Evolutionary conservation across 1,140 invertebrate genomes (phyloP).

Genomic region (Procambarus clarkii): DNA sequence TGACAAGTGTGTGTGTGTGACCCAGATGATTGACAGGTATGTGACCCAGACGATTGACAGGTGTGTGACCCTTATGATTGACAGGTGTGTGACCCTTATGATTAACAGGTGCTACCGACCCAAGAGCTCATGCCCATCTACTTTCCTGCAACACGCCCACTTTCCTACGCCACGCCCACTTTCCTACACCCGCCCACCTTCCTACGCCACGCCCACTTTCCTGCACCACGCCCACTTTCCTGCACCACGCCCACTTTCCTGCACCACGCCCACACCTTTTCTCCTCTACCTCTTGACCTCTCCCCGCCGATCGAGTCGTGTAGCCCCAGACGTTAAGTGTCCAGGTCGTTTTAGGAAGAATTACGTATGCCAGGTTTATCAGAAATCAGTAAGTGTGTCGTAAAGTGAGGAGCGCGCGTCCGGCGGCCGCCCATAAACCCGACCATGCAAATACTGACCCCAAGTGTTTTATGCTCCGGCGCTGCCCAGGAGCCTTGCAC

Average conservation of each 20-base stretch:
- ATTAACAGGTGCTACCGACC: too few relatives aligned
- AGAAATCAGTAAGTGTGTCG: constrained; percentile 16
- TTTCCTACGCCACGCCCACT: not conserved
- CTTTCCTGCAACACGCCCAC: not conserved
- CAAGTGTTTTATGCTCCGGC: not conserved
- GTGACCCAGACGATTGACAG: too few relatives aligned
- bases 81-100: too few relatives aligned
- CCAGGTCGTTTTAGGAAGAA: not conserved
- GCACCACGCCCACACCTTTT: not conserved
- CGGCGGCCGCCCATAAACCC: not conserved
- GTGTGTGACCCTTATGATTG: too few relatives aligned
- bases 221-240: not conserved
- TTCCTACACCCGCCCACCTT: not conserved
- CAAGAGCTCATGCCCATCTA: not conserved
- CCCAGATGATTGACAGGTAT: too few relatives aligned
- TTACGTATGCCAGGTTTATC: constrained; percentile 17
- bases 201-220: not conserved
- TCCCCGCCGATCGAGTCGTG: not conserved
- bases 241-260: not conserved
- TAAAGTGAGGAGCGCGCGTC: not conserved
- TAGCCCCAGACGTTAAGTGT: not conserved
- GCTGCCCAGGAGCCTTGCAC: not conserved
- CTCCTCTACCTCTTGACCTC: not conserved
- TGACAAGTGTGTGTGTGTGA: too few relatives aligned
- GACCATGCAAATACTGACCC: constrained; percentile 12